phyloP scores from a whole-genome alignment of 2,113 vertebrate species.

The Pionites leucogaster region DNA sequence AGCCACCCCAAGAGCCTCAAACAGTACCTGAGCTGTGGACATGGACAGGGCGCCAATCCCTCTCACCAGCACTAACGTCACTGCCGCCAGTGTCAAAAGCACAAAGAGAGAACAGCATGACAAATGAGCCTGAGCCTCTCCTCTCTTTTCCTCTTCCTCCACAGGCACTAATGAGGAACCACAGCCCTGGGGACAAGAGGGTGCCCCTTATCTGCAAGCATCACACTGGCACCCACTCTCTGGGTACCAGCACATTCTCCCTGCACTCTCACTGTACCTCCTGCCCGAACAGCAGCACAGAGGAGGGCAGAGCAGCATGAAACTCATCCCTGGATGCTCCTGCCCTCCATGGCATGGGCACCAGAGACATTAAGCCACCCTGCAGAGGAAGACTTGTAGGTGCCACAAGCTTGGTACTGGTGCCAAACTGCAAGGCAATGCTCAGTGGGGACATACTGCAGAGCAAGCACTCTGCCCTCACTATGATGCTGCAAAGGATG shows the following conservation, averaged over 20 bases:
- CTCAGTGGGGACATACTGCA: neutral
- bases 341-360: rapidly evolving
- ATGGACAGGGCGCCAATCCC: conserved; percentile 5
- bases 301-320: neutral
- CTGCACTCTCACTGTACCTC: neutral
- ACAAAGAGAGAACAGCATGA: conserved; percentile 45
- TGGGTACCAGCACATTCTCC: neutral
- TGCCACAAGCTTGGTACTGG: neutral
- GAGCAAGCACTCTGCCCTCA: neutral
- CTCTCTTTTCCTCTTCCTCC: neutral
- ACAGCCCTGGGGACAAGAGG: neutral
- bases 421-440: neutral
- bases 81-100: neutral
- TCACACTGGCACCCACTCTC: neutral
- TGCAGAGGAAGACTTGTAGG: neutral
- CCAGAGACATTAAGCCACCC: neutral
- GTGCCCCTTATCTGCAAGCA: neutral
- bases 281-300: neutral
- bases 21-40: conserved; percentile 35
- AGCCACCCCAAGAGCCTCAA: neutral
- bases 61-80: conserved; percentile 33
- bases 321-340: neutral
- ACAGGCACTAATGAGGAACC: rapidly evolving
- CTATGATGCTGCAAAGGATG: rapidly evolving
- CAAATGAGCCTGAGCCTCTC: neutral